Evolutionary conservation across 2,113 vertebrate genomes (phyloP).

Genomic region (Glaucomys volans): DNA sequence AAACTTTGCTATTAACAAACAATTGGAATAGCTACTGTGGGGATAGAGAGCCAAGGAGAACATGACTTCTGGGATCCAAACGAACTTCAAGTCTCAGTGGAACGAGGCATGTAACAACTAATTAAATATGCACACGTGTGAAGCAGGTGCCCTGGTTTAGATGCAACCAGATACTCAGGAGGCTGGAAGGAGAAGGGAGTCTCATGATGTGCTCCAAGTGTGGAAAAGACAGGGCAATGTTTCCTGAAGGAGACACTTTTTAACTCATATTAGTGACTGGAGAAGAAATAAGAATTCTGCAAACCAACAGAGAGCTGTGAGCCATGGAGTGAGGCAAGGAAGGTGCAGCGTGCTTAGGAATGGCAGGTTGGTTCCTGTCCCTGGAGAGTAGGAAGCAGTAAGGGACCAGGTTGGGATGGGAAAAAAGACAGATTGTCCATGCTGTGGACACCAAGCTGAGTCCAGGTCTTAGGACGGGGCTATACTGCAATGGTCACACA

Average conservation of each 20-base stretch:
- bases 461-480: too few relatives aligned
- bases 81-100: neutral
- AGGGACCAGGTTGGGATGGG: neutral
- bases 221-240: neutral
- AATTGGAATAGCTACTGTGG: neutral
- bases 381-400: neutral
- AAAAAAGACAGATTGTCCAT: neutral
- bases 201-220: accelerated
- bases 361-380: neutral
- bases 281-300: neutral
- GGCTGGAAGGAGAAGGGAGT: neutral
- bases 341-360: neutral
- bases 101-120: neutral
- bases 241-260: neutral
- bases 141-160: neutral
- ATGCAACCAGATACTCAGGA: neutral
- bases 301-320: neutral
- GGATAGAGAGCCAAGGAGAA: neutral
- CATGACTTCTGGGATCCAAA: neutral
- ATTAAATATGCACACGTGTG: neutral
- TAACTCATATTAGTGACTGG: neutral
- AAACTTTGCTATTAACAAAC: neutral
- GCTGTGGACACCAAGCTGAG: neutral
- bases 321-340: neutral
- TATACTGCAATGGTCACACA: neutral